These are phyloP conservation scores for Carollia perspicillata DNA, from an alignment of 2,113 vertebrate genomes.

Conservation along the genomic window DNA sequence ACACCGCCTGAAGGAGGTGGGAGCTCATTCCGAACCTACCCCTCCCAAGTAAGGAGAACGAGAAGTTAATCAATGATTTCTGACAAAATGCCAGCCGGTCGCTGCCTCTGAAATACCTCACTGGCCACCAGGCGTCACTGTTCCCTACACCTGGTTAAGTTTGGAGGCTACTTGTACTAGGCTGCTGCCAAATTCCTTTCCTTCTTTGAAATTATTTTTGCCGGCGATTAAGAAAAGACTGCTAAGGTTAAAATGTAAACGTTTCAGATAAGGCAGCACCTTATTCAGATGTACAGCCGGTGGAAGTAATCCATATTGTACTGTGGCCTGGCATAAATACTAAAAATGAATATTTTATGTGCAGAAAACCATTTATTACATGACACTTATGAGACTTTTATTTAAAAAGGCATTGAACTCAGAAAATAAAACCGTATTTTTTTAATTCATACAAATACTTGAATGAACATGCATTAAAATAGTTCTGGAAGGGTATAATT, in stretches of 20 bases:
- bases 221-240: neutral
- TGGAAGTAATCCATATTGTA: neutral
- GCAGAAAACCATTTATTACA: neutral
- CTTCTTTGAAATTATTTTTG: neutral
- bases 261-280: neutral
- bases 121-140: neutral
- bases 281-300: neutral
- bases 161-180: neutral
- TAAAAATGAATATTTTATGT: neutral
- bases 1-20: neutral
- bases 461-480: neutral
- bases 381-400: neutral
- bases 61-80: neutral
- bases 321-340: neutral
- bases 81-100: neutral
- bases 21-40: neutral
- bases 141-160: neutral
- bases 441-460: neutral
- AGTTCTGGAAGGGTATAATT: neutral
- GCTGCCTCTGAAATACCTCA: neutral
- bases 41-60: neutral
- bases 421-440: neutral
- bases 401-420: neutral
- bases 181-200: neutral
- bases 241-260: neutral